These are phyloP conservation scores for Drosophila mimica DNA, from an alignment of 2,888 invertebrate genomes.

Conservation along the genomic window DNA sequence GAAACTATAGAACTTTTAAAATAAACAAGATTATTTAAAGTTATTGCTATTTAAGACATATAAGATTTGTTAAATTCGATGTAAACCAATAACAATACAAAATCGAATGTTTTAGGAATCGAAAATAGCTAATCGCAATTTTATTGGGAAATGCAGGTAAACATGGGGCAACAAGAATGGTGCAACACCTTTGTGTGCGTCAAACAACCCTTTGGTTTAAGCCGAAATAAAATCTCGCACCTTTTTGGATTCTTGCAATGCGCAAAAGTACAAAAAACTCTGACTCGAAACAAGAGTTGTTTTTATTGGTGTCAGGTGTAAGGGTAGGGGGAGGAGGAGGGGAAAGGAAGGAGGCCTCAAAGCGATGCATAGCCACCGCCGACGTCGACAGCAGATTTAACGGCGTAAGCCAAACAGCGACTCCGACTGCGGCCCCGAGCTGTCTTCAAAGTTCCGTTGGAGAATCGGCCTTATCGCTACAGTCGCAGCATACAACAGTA, in stretches of 20 bases:
- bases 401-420: background rate
- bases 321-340: background rate
- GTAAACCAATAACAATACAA: background rate
- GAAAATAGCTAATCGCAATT: background rate
- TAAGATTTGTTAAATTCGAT: no score
- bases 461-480: slow-evolving; percentile 38
- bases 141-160: background rate
- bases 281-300: background rate
- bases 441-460: slow-evolving; percentile 54
- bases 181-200: background rate
- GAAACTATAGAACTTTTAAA: no score
- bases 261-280: background rate
- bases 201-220: background rate
- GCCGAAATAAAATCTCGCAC: background rate
- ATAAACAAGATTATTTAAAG: no score
- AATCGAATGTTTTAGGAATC: background rate
- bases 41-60: no score
- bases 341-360: background rate
- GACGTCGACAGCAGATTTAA: slow-evolving; percentile 2
- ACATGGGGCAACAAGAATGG: background rate
- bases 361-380: background rate
- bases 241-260: background rate
- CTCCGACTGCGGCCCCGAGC: slow-evolving; percentile 30
- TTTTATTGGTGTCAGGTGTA: background rate
- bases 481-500: slow-evolving; percentile 23